Evolutionary conservation across 2,888 invertebrate genomes (phyloP).

Genomic region (Thecocarcelia acutangulata): DNA sequence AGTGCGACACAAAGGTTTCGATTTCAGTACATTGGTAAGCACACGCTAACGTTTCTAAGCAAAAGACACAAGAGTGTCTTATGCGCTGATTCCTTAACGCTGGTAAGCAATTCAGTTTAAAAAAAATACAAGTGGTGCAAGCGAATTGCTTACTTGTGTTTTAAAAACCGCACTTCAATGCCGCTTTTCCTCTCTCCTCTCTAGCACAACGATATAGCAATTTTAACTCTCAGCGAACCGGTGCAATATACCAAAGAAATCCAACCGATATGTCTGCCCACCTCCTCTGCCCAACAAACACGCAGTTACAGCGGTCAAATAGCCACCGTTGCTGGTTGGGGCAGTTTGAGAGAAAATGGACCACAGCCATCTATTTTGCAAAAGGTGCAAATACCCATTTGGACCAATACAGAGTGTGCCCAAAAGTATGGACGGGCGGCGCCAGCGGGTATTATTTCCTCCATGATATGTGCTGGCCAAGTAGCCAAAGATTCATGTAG

Average conservation of each 20-base stretch:
- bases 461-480: conserved; percentile 93
- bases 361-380: conserved; percentile 91
- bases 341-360: conserved; percentile 84
- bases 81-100: too few species aligned
- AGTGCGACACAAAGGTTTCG: conserved; percentile 92
- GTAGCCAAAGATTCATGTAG: conserved; percentile 93
- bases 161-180: neutral
- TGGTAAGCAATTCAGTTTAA: too few species aligned
- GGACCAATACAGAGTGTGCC: conserved; percentile 90
- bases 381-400: conserved; percentile 92
- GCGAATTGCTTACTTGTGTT: neutral
- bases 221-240: conserved; percentile 89
- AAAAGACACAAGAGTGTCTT: too few species aligned
- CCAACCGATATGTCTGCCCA: conserved; percentile 90
- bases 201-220: conserved; percentile 91
- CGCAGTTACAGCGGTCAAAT: conserved; percentile 86
- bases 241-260: conserved; percentile 88
- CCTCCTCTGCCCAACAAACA: conserved; percentile 76
- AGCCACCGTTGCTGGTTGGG: conserved; percentile 93
- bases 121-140: too few species aligned
- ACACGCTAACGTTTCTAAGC: neutral
- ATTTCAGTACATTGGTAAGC: conserved; percentile 89
- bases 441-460: conserved; percentile 93
- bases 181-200: conserved; percentile 47
- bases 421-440: conserved; percentile 91